A percentile compares a stretch with the other conserved stretches of the same genome.
Conservation (phyloP, 2,888 invertebrate genomes). For the Meta bourneti region DNA sequence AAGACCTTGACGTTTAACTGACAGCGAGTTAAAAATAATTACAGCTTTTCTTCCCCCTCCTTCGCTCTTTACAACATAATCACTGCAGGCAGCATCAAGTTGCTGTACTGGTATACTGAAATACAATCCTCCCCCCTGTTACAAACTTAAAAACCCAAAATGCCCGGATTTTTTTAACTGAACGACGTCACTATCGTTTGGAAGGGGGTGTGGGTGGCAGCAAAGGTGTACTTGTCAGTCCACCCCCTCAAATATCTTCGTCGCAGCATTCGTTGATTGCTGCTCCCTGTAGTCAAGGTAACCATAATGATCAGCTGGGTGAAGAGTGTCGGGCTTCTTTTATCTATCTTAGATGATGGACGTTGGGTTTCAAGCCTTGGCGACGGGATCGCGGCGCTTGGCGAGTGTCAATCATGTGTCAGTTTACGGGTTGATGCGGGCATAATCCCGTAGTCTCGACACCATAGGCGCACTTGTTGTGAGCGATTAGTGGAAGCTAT, state of each 20-base stretch:
- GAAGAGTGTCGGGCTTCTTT: constrained; percentile 68
- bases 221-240: constrained; percentile 41
- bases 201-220: constrained; percentile 20
- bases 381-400: constrained; percentile 23
- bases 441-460: too few relatives aligned
- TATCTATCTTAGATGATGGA: constrained; percentile 69
- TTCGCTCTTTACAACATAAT: constrained; percentile 70
- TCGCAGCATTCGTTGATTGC: constrained; percentile 64
- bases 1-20: constrained; percentile 72
- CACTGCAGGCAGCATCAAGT: constrained; percentile 72
- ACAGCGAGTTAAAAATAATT: constrained; percentile 75
- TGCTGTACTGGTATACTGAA: constrained; percentile 53
- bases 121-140: constrained; percentile 61
- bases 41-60: constrained; percentile 49
- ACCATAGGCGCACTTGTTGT: too few relatives aligned
- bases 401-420: not conserved
- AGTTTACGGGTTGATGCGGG: not conserved
- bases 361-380: constrained; percentile 17
- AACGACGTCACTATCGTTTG: constrained; percentile 50
- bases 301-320: constrained; percentile 76
- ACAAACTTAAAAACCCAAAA: constrained; percentile 70
- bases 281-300: constrained; percentile 74
- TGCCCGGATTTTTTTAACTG: constrained; percentile 57
- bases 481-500: too few relatives aligned
- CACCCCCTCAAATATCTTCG: constrained; percentile 62